These are phyloP conservation scores for Vulpes lagopus DNA, from an alignment of 2,113 vertebrate genomes.

Conservation along the genomic window DNA sequence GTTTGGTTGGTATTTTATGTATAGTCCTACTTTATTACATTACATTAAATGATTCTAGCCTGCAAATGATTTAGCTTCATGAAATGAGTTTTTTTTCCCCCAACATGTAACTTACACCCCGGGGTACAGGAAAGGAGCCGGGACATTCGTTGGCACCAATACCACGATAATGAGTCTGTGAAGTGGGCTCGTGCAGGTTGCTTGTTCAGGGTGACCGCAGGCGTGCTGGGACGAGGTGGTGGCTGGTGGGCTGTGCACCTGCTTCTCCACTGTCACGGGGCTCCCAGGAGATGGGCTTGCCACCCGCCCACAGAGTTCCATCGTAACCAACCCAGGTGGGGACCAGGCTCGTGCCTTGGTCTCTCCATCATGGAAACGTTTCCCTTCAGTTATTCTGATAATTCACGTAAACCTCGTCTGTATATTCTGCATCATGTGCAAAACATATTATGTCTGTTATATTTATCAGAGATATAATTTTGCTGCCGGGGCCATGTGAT, in stretches of 20 bases:
- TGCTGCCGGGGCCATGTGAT: background rate
- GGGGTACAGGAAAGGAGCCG: no score
- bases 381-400: background rate
- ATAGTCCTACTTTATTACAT: background rate
- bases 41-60: background rate
- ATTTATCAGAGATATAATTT: background rate
- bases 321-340: fast-evolving
- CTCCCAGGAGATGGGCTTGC: background rate
- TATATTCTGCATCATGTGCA: background rate
- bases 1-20: slow-evolving; percentile 56
- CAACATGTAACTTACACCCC: background rate
- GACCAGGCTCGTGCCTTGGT: background rate
- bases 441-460: background rate
- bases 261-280: fast-evolving
- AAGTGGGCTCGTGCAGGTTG: background rate
- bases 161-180: fast-evolving
- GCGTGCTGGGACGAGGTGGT: fast-evolving
- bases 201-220: fast-evolving
- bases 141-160: fast-evolving
- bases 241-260: fast-evolving
- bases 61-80: background rate
- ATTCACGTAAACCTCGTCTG: no score
- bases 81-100: background rate
- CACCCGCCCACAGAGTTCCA: fast-evolving
- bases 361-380: fast-evolving